Evolutionary conservation across 2,888 invertebrate species (phyloP).

Genomic region (Pardosa pseudoannulata): DNA sequence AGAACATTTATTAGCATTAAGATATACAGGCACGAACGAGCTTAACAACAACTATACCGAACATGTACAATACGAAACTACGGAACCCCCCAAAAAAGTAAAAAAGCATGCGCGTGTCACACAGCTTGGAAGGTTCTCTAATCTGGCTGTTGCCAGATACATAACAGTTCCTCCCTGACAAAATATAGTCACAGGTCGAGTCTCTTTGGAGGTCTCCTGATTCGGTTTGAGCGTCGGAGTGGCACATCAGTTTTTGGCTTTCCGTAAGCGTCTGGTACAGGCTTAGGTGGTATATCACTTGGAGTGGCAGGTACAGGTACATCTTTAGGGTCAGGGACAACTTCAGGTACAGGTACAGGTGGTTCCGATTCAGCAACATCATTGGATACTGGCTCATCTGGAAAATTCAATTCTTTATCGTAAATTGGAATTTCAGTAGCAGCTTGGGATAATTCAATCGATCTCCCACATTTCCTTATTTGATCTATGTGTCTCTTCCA

Average conservation of each 20-base stretch:
- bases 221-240: slow-evolving; percentile 39
- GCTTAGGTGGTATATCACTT: too few species aligned
- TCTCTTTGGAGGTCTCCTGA: slow-evolving; percentile 37
- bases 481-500: too few species aligned
- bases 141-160: slow-evolving; percentile 53
- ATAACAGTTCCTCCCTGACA: too few species aligned
- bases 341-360: too few species aligned
- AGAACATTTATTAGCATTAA: slow-evolving; percentile 44
- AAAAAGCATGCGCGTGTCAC: slow-evolving; percentile 32
- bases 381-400: too few species aligned
- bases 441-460: slow-evolving; percentile 50
- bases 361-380: too few species aligned
- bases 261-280: too few species aligned
- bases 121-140: slow-evolving; percentile 40
- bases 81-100: slow-evolving; percentile 21
- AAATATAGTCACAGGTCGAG: slow-evolving; percentile 40
- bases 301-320: too few species aligned
- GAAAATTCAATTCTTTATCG: slow-evolving; percentile 47
- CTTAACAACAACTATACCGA: slow-evolving; percentile 43
- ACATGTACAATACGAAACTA: slow-evolving; percentile 40
- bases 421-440: slow-evolving; percentile 47
- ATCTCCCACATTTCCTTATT: slow-evolving; percentile 45
- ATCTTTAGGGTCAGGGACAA: too few species aligned
- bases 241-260: too few species aligned
- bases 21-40: slow-evolving; percentile 43